Percentiles rank a stretch among this genome's conserved stretches.
phyloP scores from a whole-genome alignment of 23 tunicate genomes.

The Trididemnum clinides region DNA sequence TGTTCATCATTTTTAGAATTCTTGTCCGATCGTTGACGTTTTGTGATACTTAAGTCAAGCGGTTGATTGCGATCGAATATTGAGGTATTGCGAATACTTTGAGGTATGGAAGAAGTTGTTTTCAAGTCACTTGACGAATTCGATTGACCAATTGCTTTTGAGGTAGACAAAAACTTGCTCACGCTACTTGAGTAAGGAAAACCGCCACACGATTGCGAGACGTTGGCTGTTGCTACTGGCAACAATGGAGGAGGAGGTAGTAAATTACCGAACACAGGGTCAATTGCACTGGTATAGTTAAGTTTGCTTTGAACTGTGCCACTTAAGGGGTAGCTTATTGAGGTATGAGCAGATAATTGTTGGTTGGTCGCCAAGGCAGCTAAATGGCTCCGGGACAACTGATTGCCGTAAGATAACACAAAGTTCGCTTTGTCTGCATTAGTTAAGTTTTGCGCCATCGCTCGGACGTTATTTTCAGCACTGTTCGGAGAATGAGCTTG shows the following conservation, averaged over 20 bases:
- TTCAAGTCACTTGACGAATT: background rate
- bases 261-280: background rate
- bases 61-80: background rate
- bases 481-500: no score
- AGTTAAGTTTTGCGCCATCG: no score
- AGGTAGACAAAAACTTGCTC: background rate
- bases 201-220: background rate
- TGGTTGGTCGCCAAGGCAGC: background rate
- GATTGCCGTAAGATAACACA: background rate
- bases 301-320: background rate
- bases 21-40: background rate
- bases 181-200: no score
- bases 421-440: no score
- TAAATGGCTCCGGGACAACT: background rate
- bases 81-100: background rate
- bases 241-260: constrained; percentile 12
- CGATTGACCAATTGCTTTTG: background rate
- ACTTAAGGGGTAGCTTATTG: background rate
- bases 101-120: background rate
- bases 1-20: no score
- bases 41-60: constrained; percentile 1
- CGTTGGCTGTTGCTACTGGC: background rate
- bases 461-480: no score
- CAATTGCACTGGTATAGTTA: background rate
- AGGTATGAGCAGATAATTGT: background rate